Evolutionary conservation across 1,140 invertebrate species (phyloP).

Genomic region (Euglossa dilemma): DNA sequence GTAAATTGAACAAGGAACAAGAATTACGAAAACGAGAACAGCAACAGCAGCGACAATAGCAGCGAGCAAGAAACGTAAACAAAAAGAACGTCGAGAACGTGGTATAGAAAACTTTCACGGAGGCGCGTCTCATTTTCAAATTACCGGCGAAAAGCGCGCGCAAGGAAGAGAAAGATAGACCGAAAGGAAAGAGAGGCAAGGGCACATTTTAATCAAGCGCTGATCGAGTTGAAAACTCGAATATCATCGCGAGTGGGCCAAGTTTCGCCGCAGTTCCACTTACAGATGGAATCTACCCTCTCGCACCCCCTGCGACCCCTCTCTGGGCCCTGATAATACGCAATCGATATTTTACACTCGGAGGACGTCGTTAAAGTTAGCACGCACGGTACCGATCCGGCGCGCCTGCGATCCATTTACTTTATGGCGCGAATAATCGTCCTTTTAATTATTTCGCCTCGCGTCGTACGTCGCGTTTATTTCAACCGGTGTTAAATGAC

Average conservation of each 20-base stretch:
- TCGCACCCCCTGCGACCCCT: not conserved
- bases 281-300: constrained; percentile 37
- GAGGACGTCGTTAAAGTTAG: constrained; percentile 11
- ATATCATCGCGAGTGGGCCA: constrained; percentile 71
- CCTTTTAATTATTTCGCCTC: constrained; percentile 36
- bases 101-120: constrained; percentile 70
- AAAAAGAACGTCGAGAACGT: constrained; percentile 49
- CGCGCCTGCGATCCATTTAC: not conserved
- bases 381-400: not conserved
- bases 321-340: constrained; percentile 7
- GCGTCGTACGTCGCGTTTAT: constrained; percentile 20
- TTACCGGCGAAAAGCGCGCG: constrained; percentile 56
- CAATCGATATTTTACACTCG: constrained; percentile 26
- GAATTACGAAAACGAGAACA: constrained; percentile 40
- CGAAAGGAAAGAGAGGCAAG: not conserved
- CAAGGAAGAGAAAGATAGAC: not conserved
- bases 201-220: constrained; percentile 76
- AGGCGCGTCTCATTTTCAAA: constrained; percentile 74
- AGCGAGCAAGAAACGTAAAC: not conserved
- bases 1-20: constrained; percentile 52
- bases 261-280: constrained; percentile 58
- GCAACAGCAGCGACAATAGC: constrained; percentile 2
- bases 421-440: constrained; percentile 21
- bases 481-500: constrained; percentile 30
- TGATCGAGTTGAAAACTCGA: constrained; percentile 75